Evolutionary conservation across 2,113 vertebrate genomes (phyloP).

Genomic region (Zosterops borbonicus): DNA sequence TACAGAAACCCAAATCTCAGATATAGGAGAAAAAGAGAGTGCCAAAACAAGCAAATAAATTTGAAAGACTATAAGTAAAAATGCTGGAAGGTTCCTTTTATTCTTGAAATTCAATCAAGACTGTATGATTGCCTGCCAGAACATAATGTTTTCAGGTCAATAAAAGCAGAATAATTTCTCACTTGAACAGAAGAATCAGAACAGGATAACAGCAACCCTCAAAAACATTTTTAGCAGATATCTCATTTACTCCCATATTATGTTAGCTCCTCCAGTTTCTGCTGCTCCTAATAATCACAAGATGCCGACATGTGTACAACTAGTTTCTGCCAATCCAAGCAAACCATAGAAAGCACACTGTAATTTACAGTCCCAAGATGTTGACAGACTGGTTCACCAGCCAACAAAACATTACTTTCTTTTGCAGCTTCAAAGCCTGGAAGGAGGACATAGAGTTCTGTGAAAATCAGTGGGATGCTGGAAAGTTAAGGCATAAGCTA

Average conservation of each 20-base stretch:
- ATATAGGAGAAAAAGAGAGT: background rate
- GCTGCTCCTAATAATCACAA: slow-evolving; percentile 38
- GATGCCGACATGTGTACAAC: slow-evolving; percentile 28
- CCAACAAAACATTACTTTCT: slow-evolving; percentile 46
- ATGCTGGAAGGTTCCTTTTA: background rate
- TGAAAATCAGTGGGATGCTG: slow-evolving; percentile 52
- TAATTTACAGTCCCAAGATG: slow-evolving; percentile 45
- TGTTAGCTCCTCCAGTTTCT: slow-evolving; percentile 18
- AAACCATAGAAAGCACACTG: slow-evolving; percentile 14
- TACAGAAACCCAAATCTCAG: background rate
- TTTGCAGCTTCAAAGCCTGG: slow-evolving; percentile 37
- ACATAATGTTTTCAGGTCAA: slow-evolving; percentile 10
- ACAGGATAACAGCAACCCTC: background rate
- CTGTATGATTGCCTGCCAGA: background rate
- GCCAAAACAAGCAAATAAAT: slow-evolving; percentile 43
- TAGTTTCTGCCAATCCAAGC: slow-evolving; percentile 49
- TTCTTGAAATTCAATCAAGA: background rate
- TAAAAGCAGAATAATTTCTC: slow-evolving; percentile 8
- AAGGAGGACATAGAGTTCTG: slow-evolving; percentile 45
- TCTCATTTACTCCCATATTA: background rate
- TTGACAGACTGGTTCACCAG: slow-evolving; percentile 51
- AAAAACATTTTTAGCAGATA: background rate
- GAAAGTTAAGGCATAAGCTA: slow-evolving; percentile 21
- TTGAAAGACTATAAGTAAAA: background rate
- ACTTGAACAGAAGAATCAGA: background rate